These are phyloP conservation scores for Oxyura jamaicensis DNA, from an alignment of 2,113 vertebrate species.

Conservation along the genomic window DNA sequence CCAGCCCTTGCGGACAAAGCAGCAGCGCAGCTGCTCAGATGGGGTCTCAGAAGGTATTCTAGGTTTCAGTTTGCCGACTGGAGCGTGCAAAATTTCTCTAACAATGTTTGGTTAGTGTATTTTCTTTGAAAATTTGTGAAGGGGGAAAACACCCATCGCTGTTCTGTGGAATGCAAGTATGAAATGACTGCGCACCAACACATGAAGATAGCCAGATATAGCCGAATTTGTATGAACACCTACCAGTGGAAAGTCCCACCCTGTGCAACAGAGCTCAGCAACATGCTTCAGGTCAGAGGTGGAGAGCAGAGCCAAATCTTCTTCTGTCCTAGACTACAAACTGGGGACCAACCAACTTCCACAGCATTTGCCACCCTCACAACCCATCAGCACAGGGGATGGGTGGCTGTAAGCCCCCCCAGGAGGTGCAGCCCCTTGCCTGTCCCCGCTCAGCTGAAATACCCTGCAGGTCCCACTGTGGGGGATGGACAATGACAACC, in stretches of 20 bases:
- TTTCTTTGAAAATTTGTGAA: conserved; percentile 42
- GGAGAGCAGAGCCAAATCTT: background rate
- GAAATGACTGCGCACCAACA: conserved; percentile 39
- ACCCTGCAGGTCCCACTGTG: background rate
- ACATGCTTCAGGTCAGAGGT: background rate
- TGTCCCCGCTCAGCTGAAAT: background rate
- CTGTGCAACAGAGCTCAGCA: background rate
- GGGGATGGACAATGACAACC: background rate
- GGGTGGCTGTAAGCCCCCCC: background rate
- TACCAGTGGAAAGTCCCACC: conserved; percentile 25
- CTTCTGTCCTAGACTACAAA: background rate
- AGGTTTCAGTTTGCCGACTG: conserved; percentile 45
- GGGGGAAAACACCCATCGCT: background rate
- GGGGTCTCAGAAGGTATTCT: conserved; percentile 6
- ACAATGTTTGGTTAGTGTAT: background rate
- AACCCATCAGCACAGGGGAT: background rate
- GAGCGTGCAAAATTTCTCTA: background rate
- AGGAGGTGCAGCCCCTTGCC: background rate
- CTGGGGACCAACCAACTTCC: background rate
- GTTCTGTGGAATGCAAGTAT: conserved; percentile 31
- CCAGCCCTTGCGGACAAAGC: conserved; percentile 23
- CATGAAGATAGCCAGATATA: background rate
- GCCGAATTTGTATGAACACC: background rate
- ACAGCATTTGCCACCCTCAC: background rate
- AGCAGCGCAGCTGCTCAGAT: background rate